Conservation (phyloP, 2,113 vertebrate genomes). For the Panthera tigris region DNA sequence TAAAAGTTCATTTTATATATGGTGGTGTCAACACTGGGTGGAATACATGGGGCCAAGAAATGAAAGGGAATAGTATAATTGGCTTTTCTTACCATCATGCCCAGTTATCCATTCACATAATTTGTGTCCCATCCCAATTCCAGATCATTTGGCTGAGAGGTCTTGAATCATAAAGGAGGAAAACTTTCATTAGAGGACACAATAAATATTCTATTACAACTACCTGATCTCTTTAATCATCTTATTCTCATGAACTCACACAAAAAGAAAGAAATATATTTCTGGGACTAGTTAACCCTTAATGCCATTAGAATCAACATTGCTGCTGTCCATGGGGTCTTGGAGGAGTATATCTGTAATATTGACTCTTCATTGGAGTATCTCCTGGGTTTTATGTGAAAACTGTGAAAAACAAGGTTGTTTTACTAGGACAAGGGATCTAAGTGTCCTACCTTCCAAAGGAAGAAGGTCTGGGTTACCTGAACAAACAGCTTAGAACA, state of each 20-base stretch:
- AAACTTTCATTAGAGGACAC: neutral
- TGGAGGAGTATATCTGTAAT: neutral
- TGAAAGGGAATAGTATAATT: rapidly evolving
- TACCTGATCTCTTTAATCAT: neutral
- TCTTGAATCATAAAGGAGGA: neutral
- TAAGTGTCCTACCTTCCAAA: neutral
- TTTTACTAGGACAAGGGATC: neutral
- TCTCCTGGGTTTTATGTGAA: neutral
- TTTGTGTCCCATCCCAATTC: neutral
- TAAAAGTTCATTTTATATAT: neutral
- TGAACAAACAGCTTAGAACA: neutral
- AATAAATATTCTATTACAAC: neutral
- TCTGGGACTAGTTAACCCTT: neutral
- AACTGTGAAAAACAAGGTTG: neutral
- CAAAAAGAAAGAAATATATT: neutral
- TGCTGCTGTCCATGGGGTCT: neutral
- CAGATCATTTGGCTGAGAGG: neutral
- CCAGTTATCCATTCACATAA: neutral
- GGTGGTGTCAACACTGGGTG: no score
- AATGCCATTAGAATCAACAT: neutral
- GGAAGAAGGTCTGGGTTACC: neutral
- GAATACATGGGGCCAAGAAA: neutral
- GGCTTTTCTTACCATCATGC: neutral
- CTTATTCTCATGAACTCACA: neutral
- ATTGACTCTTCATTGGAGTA: neutral